Base-by-base conservation (phyloP, 92 coral and sea anemone genomes). In the Palythoa grandis region DNA sequence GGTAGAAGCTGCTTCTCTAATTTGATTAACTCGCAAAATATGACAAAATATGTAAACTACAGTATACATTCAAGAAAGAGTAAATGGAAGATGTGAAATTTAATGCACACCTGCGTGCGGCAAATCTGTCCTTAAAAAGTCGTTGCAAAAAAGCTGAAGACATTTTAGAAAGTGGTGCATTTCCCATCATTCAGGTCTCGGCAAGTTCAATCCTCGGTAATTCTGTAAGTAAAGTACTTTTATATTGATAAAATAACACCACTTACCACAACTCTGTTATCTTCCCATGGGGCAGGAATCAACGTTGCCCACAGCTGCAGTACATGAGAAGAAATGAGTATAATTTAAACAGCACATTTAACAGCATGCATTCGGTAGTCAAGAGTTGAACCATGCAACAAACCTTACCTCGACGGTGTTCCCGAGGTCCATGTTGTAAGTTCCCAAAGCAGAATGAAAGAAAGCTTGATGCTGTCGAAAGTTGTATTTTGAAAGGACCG, bases 241-340 rank as follows among this genome's bases (percentile, higher is more conserved):
- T 54, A 63, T 52, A 37, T 3, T 2, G 35, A 29, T 29, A 29
- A 29, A 29, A 29, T 29, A 29, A 29, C 35, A 29, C 13, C 9
- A 94, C 98, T 93, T 74, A 96, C 99, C 20, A 95, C 53, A n/a
- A 95, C 88, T 79, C 98, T 83, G 87, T 96, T 96, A 76, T 96
- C 99, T 86, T 92, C 89, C 99, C 99, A 96, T 6, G 97, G 98
- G 24, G 89, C 93, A 17, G 98, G 99, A 58, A 95, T 82, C 22
- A 91, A 79, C 79, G 88, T 87, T 25, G 89, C 98, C 99, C 99
- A 96, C 12, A 90, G 84, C 99, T 96, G 1, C 35, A 29, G 35
- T 29, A 63, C 20, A 38, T 35, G 25, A 7, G 74, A 74, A 3
- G 14, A 22, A 17, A 17, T 82, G n/a, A 79, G 68, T 37, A 24